Evolutionary conservation across 2,888 invertebrate genomes (phyloP).

Genomic region (Podabrus alpinus): DNA sequence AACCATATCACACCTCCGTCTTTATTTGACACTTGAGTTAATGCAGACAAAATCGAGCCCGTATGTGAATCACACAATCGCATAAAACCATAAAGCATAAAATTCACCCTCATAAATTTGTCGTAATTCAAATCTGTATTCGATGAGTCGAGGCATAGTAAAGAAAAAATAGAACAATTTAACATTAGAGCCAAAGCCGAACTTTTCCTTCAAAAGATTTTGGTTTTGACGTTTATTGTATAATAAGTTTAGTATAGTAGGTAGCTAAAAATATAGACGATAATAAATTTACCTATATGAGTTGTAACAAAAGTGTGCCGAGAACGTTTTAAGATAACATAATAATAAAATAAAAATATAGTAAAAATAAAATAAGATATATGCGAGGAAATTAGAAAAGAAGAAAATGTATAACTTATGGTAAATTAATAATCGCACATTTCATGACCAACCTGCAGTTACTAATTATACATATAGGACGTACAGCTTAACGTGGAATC

Average conservation of each 20-base stretch:
- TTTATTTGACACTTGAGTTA: slow-evolving; percentile 13
- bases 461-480: too few relatives aligned
- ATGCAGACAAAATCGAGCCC: slow-evolving; percentile 4
- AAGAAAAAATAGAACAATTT: slow-evolving; percentile 9
- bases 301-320: neutral
- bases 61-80: slow-evolving; percentile 15
- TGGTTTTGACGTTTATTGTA: neutral
- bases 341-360: neutral
- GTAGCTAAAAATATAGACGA: neutral
- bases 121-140: slow-evolving; percentile 14
- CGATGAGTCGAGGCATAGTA: slow-evolving; percentile 13
- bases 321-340: neutral
- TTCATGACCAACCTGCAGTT: too few relatives aligned
- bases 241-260: neutral
- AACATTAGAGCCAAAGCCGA: neutral
- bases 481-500: too few relatives aligned
- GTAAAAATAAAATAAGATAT: neutral
- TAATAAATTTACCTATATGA: neutral
- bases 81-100: slow-evolving; percentile 13
- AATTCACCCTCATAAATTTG: slow-evolving; percentile 20
- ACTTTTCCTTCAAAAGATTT: neutral
- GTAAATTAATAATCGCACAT: too few relatives aligned
- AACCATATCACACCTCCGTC: slow-evolving; percentile 4
- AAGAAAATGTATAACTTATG: too few relatives aligned
- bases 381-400: neutral